These are phyloP conservation scores for Muscicapa comitata DNA, from an alignment of 2,797 vertebrate genomes.

Conservation along the genomic window DNA sequence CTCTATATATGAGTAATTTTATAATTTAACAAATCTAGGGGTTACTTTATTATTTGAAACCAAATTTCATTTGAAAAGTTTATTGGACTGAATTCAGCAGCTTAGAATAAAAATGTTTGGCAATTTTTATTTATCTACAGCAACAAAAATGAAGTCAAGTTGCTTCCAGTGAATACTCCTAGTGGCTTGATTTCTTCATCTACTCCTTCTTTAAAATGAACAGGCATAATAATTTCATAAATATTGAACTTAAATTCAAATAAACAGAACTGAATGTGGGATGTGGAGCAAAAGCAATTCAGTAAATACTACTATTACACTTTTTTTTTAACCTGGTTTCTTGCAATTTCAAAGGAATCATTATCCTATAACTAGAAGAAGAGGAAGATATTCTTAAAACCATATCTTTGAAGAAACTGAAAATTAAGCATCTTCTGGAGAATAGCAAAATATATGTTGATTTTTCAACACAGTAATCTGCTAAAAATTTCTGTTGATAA, in stretches of 20 bases:
- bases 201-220: background rate
- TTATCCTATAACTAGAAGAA: background rate
- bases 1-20: background rate
- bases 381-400: background rate
- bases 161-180: background rate
- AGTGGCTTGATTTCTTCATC: background rate
- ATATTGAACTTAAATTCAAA: background rate
- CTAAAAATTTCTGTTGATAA: background rate
- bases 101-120: background rate
- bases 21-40: background rate
- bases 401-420: background rate
- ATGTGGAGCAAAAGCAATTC: background rate
- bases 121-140: background rate
- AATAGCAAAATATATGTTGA: background rate
- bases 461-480: background rate
- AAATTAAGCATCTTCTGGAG: background rate
- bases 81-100: background rate
- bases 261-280: background rate
- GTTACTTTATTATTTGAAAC: background rate
- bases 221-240: background rate
- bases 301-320: background rate
- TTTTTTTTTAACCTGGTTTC: accelerated
- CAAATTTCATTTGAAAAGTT: background rate
- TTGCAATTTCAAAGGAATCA: background rate
- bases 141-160: background rate